Conservation (phyloP, 2,797 vertebrate genomes). For the Sphenodon punctatus region DNA sequence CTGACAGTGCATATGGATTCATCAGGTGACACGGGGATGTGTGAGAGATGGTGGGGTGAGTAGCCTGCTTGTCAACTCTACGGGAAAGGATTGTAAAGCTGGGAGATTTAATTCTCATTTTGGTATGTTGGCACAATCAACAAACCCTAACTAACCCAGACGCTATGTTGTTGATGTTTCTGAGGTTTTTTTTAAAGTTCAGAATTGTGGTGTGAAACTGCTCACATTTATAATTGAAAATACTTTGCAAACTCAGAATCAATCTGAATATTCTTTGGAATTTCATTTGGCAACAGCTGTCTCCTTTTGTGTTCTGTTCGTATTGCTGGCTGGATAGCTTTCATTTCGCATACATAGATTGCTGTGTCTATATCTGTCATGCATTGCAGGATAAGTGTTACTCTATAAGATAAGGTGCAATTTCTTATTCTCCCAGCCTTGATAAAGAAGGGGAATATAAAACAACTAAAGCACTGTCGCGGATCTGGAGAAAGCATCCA, state of each 20-base stretch:
- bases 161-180: no score
- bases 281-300: fast-evolving
- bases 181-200: no score
- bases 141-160: fast-evolving
- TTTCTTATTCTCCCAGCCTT: neutral
- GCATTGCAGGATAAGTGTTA: no score
- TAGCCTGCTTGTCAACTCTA: no score
- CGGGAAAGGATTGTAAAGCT: no score
- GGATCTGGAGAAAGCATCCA: constrained; percentile 19
- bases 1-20: neutral
- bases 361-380: neutral
- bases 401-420: neutral
- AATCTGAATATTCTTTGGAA: fast-evolving
- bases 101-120: neutral
- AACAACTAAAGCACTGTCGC: fast-evolving
- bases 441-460: neutral
- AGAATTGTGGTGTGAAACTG: neutral
- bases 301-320: neutral
- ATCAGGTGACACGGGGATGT: neutral
- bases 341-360: neutral
- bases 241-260: neutral
- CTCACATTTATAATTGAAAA: neutral
- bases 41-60: no score
- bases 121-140: neutral
- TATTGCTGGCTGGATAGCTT: neutral